phyloP scores from a whole-genome alignment of 2,888 invertebrate species.

The Endomychus coccineus region DNA sequence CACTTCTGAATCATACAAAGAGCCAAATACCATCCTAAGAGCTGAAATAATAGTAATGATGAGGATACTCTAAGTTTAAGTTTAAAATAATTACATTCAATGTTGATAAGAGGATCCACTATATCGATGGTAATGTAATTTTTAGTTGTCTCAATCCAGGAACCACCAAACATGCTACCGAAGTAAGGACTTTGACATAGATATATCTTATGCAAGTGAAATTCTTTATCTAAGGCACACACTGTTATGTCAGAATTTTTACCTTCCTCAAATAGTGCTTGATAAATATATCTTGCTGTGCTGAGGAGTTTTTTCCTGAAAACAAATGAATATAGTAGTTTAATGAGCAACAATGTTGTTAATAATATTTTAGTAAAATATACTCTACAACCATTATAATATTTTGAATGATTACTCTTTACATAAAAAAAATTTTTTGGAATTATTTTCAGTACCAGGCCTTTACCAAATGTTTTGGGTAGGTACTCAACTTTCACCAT shows the following conservation, averaged over 20 bases:
- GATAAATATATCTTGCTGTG: constrained; percentile 72
- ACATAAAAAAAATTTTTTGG: no score
- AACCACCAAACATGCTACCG: constrained; percentile 72
- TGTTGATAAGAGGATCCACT: constrained; percentile 61
- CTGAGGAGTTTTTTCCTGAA: constrained; percentile 58
- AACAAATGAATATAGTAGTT: constrained; percentile 16
- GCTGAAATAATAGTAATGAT: constrained; percentile 44
- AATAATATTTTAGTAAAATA: background rate
- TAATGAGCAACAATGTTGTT: constrained; percentile 7
- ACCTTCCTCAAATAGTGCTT: constrained; percentile 67
- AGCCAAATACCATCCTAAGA: constrained; percentile 62
- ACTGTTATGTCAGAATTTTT: constrained; percentile 69
- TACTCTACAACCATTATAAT: no score
- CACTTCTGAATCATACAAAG: constrained; percentile 68
- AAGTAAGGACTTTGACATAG: constrained; percentile 75
- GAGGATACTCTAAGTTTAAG: constrained; percentile 1
- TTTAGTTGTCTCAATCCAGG: constrained; percentile 65
- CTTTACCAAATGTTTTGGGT: no score
- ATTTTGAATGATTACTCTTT: no score
- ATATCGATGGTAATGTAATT: constrained; percentile 60
- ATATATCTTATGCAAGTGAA: constrained; percentile 72
- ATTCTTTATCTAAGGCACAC: constrained; percentile 60
- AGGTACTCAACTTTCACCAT: no score
- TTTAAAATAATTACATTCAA: constrained; percentile 49
- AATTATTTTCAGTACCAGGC: no score